Percentiles rank a stretch among this genome's conserved stretches.
phyloP scores from a whole-genome alignment of 2,797 vertebrate species.

The Dicrostonyx torquatus region DNA sequence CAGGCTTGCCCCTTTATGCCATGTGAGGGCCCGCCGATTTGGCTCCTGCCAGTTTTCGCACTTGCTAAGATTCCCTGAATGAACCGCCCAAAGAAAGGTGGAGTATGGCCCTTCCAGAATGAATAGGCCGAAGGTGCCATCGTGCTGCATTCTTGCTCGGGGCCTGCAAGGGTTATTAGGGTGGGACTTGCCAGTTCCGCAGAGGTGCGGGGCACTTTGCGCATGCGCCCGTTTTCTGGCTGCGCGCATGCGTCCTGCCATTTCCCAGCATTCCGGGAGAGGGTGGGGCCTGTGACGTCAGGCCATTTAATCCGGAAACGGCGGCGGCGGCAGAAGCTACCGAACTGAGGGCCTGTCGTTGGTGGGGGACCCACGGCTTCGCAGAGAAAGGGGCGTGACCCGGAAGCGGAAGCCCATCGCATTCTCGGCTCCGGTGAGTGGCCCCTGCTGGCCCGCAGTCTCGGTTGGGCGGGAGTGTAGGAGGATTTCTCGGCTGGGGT shows the following conservation, averaged over 20 bases:
- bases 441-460: neutral
- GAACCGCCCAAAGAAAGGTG: neutral
- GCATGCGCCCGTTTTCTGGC: neutral
- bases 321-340: conserved; percentile 10
- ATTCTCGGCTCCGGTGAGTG: conserved; percentile 74
- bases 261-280: conserved; percentile 31
- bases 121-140: neutral
- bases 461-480: neutral
- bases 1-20: neutral
- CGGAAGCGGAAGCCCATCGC: conserved; percentile 73
- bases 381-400: conserved; percentile 39
- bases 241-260: neutral
- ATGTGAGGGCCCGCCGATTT: no score
- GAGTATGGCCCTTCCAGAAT: neutral
- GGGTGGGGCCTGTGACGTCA: conserved; percentile 69
- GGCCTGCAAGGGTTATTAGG: accelerated
- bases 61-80: neutral
- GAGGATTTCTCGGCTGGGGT: neutral
- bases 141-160: neutral
- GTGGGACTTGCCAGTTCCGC: accelerated
- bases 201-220: accelerated
- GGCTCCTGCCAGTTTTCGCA: neutral
- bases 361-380: neutral
- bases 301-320: conserved; percentile 79
- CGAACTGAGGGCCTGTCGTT: neutral